A percentile compares a stretch with the other conserved stretches of the same genome.
Evolutionary conservation across 2,113 vertebrate species (phyloP).

Genomic region (Sorex fumeus): DNA sequence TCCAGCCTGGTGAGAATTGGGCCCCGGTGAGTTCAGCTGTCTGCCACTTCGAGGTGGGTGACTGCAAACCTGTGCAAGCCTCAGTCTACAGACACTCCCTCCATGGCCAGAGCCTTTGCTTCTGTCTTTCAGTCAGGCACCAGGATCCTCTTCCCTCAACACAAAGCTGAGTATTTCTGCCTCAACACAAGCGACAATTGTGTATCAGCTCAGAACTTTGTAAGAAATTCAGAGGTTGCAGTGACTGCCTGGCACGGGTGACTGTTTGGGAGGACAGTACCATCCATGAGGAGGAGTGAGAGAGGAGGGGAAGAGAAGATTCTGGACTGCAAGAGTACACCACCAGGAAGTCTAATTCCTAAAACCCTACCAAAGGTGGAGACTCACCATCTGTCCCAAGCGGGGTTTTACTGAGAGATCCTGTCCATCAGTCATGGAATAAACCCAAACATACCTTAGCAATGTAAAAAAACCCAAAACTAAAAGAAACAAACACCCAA

Average conservation of each 20-base stretch:
- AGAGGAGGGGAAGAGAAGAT: background rate
- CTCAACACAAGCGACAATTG: background rate
- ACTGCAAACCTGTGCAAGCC: background rate
- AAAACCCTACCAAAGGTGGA: background rate
- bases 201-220: background rate
- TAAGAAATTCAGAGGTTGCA: background rate
- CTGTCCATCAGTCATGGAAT: background rate
- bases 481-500: too few relatives aligned
- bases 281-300: background rate
- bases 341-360: background rate
- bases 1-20: background rate
- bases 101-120: background rate
- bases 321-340: background rate
- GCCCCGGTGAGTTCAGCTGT: background rate
- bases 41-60: background rate
- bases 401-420: constrained; percentile 20
- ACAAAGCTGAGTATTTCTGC: background rate
- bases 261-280: background rate
- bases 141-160: background rate
- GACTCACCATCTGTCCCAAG: background rate
- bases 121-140: background rate
- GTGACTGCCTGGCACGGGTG: background rate
- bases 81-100: background rate
- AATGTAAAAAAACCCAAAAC: too few relatives aligned
- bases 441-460: background rate